Percentiles rank a stretch among this genome's conserved stretches.
phyloP scores from a whole-genome alignment of 2,888 invertebrate species.

The Alentia gelatinosa region DNA sequence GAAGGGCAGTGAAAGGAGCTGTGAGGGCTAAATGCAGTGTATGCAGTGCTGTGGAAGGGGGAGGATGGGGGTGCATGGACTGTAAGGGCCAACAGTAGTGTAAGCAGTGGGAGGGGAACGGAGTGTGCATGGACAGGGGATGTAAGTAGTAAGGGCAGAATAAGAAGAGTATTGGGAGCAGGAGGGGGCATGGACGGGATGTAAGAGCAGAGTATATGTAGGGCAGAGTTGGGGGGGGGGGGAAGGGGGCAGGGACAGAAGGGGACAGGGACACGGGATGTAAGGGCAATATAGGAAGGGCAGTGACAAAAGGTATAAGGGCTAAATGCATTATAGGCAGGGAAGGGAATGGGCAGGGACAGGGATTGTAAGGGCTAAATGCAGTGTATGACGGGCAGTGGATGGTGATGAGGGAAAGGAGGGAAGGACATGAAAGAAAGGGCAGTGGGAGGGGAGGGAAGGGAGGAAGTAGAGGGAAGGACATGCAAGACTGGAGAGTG shows the following conservation, averaged over 20 bases:
- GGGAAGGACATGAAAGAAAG: neutral
- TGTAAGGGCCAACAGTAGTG: neutral
- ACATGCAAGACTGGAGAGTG: neutral
- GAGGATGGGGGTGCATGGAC: neutral
- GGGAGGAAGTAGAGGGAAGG: neutral
- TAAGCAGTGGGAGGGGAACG: neutral
- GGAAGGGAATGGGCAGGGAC: neutral
- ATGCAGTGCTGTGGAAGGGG: neutral
- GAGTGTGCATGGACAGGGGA: neutral
- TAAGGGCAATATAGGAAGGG: neutral
- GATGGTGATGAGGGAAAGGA: conserved; percentile 15
- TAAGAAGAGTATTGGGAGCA: neutral
- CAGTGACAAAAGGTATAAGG: too few relatives aligned
- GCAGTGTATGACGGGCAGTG: neutral
- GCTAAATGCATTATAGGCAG: neutral
- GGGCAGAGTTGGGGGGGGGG: neutral
- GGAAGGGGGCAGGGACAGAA: neutral
- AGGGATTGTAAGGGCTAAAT: neutral
- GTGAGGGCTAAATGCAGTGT: neutral
- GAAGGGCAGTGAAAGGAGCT: conserved; percentile 1
- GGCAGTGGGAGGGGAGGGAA: neutral
- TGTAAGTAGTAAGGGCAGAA: neutral
- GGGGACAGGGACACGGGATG: neutral
- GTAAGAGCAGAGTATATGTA: neutral
- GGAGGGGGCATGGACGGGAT: neutral